These are phyloP conservation scores for Salvelinus sp. DNA, from an alignment of 2,113 vertebrate species.

Conservation along the genomic window DNA sequence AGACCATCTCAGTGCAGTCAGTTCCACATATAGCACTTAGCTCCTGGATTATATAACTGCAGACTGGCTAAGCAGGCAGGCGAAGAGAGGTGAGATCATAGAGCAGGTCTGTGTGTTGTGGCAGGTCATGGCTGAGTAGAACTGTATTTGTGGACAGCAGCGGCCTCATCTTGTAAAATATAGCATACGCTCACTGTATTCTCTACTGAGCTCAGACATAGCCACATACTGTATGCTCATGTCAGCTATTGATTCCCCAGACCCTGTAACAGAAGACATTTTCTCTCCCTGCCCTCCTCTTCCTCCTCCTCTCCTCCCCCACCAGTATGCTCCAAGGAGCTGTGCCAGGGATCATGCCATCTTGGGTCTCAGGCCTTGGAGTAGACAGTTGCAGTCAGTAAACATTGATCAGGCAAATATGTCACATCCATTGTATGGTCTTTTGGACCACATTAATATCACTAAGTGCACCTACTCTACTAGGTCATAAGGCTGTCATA, in stretches of 20 bases:
- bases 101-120: constrained; percentile 36
- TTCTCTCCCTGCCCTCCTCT: constrained; percentile 27
- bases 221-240: constrained; percentile 57
- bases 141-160: constrained; percentile 6
- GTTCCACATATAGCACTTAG: constrained; percentile 46
- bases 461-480: background rate
- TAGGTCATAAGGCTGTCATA: background rate
- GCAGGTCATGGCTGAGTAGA: constrained; percentile 40
- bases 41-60: constrained; percentile 51
- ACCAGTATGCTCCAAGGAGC: constrained; percentile 62
- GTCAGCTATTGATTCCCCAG: constrained; percentile 67
- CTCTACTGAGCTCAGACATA: constrained; percentile 27
- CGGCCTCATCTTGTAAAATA: constrained; percentile 37
- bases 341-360: constrained; percentile 47
- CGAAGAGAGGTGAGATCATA: constrained; percentile 49
- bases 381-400: constrained; percentile 28
- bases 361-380: constrained; percentile 48
- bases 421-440: background rate
- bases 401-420: constrained; percentile 4
- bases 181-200: constrained; percentile 39
- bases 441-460: background rate
- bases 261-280: constrained; percentile 58
- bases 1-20: constrained; percentile 18
- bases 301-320: constrained; percentile 24
- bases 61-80: constrained; percentile 48